Percentiles rank a stretch among this genome's conserved stretches.
Evolutionary conservation across 2,113 vertebrate species (phyloP).

Genomic region (Myotis lucifugus): DNA sequence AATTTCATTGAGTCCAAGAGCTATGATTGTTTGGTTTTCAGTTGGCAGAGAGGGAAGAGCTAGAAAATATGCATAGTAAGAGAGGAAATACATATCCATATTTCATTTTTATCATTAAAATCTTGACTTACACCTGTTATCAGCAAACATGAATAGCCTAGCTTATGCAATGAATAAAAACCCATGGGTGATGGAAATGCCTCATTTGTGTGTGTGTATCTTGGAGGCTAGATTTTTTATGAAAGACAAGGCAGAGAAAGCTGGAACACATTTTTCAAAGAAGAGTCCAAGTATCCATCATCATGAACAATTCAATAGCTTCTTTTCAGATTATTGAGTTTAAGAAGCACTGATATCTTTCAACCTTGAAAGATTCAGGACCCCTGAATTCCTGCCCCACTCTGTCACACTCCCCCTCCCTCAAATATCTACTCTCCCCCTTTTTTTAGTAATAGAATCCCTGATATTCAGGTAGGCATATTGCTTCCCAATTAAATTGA

Average conservation of each 20-base stretch:
- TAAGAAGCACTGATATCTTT: not conserved
- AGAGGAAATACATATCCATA: not conserved
- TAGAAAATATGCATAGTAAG: slow-evolving; percentile 43
- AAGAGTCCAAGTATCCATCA: not conserved
- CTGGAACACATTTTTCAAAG: not conserved
- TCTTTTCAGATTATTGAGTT: not conserved
- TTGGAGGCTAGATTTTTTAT: slow-evolving; percentile 23
- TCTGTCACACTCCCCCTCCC: accelerated
- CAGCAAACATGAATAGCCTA: not conserved
- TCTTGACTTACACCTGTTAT: slow-evolving; percentile 1
- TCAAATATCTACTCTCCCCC: not conserved
- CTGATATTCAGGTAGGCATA: not conserved
- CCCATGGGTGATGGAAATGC: not conserved
- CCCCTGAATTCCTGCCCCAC: not conserved
- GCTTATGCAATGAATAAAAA: not conserved
- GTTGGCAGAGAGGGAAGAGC: slow-evolving; percentile 29
- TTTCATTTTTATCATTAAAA: slow-evolving; percentile 61
- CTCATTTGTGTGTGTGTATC: not conserved
- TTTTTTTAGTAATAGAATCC: not conserved
- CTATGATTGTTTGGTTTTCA: slow-evolving; percentile 29
- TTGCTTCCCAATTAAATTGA: not conserved
- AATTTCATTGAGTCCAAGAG: slow-evolving; percentile 25
- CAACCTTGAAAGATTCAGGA: not conserved
- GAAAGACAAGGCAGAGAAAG: not conserved
- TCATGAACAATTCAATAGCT: not conserved